A percentile compares a stretch with the other conserved stretches of the same genome.
Conservation (phyloP, 2,113 vertebrate genomes). For the Forbesichthys papilliferus region DNA sequence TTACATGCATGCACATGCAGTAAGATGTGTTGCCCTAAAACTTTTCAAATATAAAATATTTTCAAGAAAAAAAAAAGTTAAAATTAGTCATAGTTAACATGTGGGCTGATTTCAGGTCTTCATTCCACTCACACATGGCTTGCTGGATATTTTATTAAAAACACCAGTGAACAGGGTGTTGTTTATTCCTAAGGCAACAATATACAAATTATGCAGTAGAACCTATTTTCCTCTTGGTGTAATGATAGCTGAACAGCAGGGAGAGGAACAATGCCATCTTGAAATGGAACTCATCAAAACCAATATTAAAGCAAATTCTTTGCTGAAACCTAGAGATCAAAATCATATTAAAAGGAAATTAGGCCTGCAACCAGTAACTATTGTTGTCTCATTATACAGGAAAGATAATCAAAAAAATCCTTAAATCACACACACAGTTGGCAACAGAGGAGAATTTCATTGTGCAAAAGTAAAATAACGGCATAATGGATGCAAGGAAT, state of each 20-base stretch:
- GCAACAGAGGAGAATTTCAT: slow-evolving; percentile 53
- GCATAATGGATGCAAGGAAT: too few relatives aligned
- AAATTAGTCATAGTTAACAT: slow-evolving; percentile 61
- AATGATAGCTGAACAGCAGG: slow-evolving; percentile 57
- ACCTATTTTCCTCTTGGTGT: slow-evolving; percentile 26
- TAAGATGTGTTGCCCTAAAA: slow-evolving; percentile 28
- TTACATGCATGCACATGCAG: too few relatives aligned
- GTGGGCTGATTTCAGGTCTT: slow-evolving; percentile 56
- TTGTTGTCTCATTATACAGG: slow-evolving; percentile 70
- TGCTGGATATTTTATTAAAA: slow-evolving; percentile 62
- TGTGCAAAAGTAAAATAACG: slow-evolving; percentile 47
- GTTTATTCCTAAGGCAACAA: slow-evolving; percentile 78
- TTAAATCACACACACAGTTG: slow-evolving; percentile 58
- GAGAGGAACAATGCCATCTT: slow-evolving; percentile 62
- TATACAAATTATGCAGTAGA: slow-evolving; percentile 60
- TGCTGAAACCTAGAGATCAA: slow-evolving; percentile 66
- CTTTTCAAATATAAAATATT: slow-evolving; percentile 53
- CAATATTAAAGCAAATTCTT: slow-evolving; percentile 72
- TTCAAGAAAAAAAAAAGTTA: slow-evolving; percentile 52
- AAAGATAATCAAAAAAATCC: slow-evolving; percentile 73
- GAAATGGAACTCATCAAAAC: slow-evolving; percentile 69
- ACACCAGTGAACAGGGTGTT: slow-evolving; percentile 53
- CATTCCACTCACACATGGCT: slow-evolving; percentile 71
- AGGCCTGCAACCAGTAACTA: slow-evolving; percentile 69
- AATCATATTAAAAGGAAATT: slow-evolving; percentile 77